Percentiles rank a stretch among this genome's conserved stretches.
Evolutionary conservation across 2,113 vertebrate genomes (phyloP).

Genomic region (Alexandromys fortis): DNA sequence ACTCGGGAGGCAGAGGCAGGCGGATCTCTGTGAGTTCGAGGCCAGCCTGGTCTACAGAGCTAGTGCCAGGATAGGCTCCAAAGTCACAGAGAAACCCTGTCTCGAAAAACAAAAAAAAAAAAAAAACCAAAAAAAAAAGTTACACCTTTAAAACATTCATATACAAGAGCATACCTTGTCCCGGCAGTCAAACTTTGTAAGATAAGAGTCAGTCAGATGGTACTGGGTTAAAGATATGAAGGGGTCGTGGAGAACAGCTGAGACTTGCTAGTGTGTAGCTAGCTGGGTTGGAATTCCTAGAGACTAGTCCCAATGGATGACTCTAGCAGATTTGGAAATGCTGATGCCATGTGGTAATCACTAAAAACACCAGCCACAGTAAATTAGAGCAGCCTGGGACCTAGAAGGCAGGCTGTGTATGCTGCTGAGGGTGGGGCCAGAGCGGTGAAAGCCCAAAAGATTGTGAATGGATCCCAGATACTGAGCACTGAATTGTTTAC

Average conservation of each 20-base stretch:
- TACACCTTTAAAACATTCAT: background rate
- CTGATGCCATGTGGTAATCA: background rate
- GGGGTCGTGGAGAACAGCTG: background rate
- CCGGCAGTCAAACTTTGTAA: background rate
- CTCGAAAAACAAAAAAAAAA: no score
- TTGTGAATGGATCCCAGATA: background rate
- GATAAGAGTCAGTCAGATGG: background rate
- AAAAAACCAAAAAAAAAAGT: no score
- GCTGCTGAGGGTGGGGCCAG: background rate
- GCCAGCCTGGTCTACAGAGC: no score
- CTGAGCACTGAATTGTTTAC: background rate
- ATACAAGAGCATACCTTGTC: background rate
- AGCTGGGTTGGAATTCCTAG: background rate
- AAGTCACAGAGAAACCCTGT: no score
- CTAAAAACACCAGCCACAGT: background rate
- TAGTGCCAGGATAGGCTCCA: no score
- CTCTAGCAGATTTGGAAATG: background rate
- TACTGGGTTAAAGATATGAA: background rate
- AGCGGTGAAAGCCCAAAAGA: background rate
- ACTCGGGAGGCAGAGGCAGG: no score
- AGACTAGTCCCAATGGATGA: background rate
- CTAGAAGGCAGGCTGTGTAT: background rate
- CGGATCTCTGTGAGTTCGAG: no score
- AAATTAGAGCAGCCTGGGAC: background rate
- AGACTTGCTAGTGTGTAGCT: background rate